Evolutionary conservation across 2,888 invertebrate species (phyloP), one percentile per base, ranked within the genome.

Genomic region (Laspeyria flexula): DNA sequence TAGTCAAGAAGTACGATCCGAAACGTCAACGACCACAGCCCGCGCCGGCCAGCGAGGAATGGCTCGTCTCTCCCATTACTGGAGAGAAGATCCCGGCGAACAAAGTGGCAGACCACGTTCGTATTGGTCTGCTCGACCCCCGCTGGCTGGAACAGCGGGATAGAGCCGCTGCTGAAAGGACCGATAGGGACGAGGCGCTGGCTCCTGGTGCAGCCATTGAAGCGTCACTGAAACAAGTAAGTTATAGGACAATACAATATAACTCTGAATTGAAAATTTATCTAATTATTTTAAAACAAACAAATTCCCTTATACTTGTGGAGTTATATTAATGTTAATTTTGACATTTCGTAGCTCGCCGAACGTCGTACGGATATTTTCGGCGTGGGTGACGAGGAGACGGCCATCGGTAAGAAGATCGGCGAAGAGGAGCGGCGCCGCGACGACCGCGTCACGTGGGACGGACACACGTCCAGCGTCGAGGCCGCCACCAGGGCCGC

Each of bases 321-420:
- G n/a, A 5, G 21, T 21, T 21, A 21, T 21, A 5, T 5, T 21
- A 25, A 25, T 25, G 6, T 3, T 25, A 1, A 25, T 7, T 7
- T 25, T 25, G 3, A 7, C 9, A 7, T 6, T 25, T 5, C n/a
- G 0, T 57, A 90, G 88, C 93, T 99, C 75, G 99, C 99, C 0
- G 99, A 99, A 84, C 95, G 99, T 67, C 98, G 99, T 96, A 99
- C 99, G 0, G 99, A 99, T 94, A 99, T 99, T 88, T 99, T 99
- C 92, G 99, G 99, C 90, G 97, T 98, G 57, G 99, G 99, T 50
- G 98, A 98, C 83, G 99, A 99, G 85, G 99, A 99, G 93, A 99
- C 99, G 0, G 97, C 98, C 16, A 99, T 99, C 82, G 99, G 99
- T 93, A 99, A 99, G 92, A 99, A 99, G 93, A 96, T 99, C 56